Evolutionary conservation across 2,888 invertebrate genomes (phyloP).

Genomic region (Parnassius mnemosyne): DNA sequence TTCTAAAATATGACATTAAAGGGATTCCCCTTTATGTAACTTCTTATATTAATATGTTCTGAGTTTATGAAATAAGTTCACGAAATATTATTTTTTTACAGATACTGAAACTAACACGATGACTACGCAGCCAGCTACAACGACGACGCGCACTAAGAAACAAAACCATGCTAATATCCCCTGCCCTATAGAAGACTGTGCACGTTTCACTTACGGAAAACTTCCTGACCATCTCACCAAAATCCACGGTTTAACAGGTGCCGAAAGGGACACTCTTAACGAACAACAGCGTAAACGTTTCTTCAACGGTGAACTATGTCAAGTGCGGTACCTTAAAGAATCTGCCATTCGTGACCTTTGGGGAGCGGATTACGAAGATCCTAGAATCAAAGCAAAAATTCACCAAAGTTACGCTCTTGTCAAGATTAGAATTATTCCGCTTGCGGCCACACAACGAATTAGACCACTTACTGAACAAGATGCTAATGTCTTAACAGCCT

Average conservation of each 20-base stretch:
- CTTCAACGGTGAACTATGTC: constrained; percentile 78
- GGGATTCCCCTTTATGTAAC: too few species aligned
- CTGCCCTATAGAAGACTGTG: constrained; percentile 77
- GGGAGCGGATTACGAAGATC: constrained; percentile 75
- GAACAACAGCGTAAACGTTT: constrained; percentile 76
- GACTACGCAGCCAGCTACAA: constrained; percentile 53
- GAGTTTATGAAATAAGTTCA: too few species aligned
- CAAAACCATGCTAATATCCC: constrained; percentile 79
- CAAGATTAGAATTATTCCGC: constrained; percentile 74
- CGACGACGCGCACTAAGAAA: constrained; percentile 68
- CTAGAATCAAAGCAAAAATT: constrained; percentile 70
- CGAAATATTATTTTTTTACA: background rate
- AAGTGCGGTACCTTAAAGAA: constrained; percentile 74
- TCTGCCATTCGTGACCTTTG: constrained; percentile 76
- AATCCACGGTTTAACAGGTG: constrained; percentile 72
- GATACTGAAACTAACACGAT: constrained; percentile 36
- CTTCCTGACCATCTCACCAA: constrained; percentile 76
- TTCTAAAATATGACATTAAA: too few species aligned
- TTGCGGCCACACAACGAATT: constrained; percentile 69
- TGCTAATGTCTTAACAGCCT: constrained; percentile 75
- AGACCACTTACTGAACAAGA: constrained; percentile 76
- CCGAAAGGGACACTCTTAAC: constrained; percentile 72
- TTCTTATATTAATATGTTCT: too few species aligned
- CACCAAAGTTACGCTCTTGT: constrained; percentile 75
- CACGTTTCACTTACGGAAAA: constrained; percentile 76